Evolutionary conservation across 2,797 vertebrate species (phyloP).

Genomic region (Neoniphon sammara): DNA sequence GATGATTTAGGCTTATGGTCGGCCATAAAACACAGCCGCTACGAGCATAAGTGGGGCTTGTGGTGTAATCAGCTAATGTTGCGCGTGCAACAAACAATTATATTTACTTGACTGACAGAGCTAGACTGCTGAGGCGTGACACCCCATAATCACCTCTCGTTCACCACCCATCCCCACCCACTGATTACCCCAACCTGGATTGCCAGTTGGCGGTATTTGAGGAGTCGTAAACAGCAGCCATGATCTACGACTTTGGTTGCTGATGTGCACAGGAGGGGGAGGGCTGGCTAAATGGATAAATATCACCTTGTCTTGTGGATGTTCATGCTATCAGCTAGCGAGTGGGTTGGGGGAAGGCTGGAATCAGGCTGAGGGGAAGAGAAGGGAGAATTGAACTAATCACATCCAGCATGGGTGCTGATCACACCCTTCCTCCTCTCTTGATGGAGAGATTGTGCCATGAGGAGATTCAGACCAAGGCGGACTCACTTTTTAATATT

Average conservation of each 20-base stretch:
- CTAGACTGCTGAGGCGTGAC: constrained; percentile 36
- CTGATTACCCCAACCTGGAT: background rate
- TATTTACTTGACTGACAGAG: constrained; percentile 62
- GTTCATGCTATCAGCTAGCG: constrained; percentile 15
- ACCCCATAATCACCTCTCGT: constrained; percentile 26
- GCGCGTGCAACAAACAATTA: constrained; percentile 62
- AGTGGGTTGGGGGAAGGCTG: constrained; percentile 13
- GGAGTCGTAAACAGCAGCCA: constrained; percentile 44
- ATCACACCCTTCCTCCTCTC: constrained; percentile 47
- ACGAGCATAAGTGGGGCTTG: constrained; percentile 51
- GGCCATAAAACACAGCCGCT: constrained; percentile 58
- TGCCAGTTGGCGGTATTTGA: background rate
- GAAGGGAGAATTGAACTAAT: constrained; percentile 64
- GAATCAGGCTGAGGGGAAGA: constrained; percentile 47
- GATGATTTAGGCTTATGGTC: constrained; percentile 66
- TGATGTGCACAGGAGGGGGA: constrained; percentile 20
- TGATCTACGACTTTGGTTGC: constrained; percentile 38
- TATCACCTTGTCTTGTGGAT: constrained; percentile 19
- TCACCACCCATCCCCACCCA: background rate
- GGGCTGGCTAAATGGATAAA: constrained; percentile 34
- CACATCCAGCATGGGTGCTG: constrained; percentile 48
- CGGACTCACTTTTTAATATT: constrained; percentile 22
- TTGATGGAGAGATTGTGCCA: constrained; percentile 35
- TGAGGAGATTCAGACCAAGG: constrained; percentile 38
- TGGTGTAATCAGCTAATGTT: constrained; percentile 74